Evolutionary conservation across 2,113 vertebrate species (phyloP).

Genomic region (Arizona elegans): DNA sequence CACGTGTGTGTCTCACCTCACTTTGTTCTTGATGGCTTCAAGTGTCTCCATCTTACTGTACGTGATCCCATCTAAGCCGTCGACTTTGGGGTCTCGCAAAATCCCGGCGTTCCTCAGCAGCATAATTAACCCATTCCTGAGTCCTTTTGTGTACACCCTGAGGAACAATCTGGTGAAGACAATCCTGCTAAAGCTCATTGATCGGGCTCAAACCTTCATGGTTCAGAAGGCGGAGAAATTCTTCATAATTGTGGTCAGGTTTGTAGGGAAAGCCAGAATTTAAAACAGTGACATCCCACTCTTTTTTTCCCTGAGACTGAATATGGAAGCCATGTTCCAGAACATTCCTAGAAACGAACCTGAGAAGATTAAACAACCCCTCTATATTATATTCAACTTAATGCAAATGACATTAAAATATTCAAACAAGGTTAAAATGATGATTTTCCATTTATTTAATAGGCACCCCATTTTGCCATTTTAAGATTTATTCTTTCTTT

Average conservation of each 20-base stretch:
- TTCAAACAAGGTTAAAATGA: background rate
- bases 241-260: background rate
- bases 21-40: background rate
- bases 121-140: slow-evolving; percentile 47
- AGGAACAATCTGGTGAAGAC: slow-evolving; percentile 46
- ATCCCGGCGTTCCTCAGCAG: slow-evolving; percentile 25
- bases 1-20: slow-evolving; percentile 42
- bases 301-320: background rate
- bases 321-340: background rate
- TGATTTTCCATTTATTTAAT: background rate
- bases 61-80: slow-evolving; percentile 21
- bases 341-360: background rate
- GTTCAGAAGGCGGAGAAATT: background rate
- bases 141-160: slow-evolving; percentile 51
- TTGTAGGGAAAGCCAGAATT: background rate
- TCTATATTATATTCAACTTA: background rate
- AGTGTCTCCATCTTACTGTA: slow-evolving; percentile 44
- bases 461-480: background rate
- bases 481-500: background rate
- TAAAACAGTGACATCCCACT: background rate
- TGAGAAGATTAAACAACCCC: background rate
- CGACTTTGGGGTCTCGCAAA: slow-evolving; percentile 26
- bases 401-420: background rate
- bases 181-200: background rate
- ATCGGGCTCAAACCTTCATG: background rate